phyloP scores from a whole-genome alignment of 2,113 vertebrate genomes.

The Clarias macrocephalus region DNA sequence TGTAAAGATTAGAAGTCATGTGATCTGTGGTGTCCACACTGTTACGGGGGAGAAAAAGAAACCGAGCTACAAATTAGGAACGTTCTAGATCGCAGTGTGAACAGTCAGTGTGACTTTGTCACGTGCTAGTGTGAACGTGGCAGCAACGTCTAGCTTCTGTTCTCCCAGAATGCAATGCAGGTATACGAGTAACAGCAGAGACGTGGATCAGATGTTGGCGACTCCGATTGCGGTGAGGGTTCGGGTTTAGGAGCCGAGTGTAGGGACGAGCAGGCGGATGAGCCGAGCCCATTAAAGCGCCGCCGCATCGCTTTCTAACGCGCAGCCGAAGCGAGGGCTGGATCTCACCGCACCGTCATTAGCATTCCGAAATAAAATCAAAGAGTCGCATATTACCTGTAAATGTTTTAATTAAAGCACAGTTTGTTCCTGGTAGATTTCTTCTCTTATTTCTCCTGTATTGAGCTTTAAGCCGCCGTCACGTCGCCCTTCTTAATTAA shows the following conservation, averaged over 20 bases:
- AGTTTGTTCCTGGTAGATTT: not conserved
- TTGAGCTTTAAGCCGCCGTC: not conserved
- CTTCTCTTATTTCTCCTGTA: not conserved
- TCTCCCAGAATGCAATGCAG: not conserved
- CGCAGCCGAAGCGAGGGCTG: not conserved
- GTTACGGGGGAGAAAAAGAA: too few species aligned
- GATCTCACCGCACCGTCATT: not conserved
- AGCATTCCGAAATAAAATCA: not conserved
- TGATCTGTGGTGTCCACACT: too few species aligned
- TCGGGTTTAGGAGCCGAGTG: too few species aligned
- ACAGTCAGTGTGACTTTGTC: not conserved
- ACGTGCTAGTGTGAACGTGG: not conserved
- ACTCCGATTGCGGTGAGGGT: too few species aligned
- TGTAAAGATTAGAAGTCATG: too few species aligned
- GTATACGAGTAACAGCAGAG: not conserved
- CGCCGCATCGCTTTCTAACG: not conserved
- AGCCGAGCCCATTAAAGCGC: not conserved
- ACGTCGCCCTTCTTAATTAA: not conserved
- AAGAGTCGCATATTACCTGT: not conserved
- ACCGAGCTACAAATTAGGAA: too few species aligned
- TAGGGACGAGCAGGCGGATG: not conserved
- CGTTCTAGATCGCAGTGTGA: too few species aligned
- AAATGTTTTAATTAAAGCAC: not conserved
- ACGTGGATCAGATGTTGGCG: not conserved
- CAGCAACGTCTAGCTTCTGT: not conserved